Conservation (phyloP, 1,140 invertebrate genomes). For the Drosophila melanica region DNA sequence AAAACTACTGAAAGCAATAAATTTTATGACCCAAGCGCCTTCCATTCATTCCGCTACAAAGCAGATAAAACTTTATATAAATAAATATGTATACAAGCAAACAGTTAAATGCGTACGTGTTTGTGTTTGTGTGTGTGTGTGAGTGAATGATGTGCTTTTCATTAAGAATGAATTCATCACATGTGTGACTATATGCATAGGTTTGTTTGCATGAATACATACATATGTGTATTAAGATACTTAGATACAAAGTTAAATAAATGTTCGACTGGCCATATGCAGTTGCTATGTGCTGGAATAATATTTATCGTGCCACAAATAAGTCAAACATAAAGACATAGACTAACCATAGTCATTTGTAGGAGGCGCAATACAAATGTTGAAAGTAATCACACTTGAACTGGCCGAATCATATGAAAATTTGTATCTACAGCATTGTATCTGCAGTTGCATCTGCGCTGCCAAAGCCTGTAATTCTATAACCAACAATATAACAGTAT, state of each 20-base stretch:
- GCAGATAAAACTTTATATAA: conserved; percentile 64
- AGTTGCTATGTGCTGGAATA: conserved; percentile 22
- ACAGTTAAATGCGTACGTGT: conserved; percentile 12
- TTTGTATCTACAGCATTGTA: conserved; percentile 8
- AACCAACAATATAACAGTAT: conserved; percentile 45
- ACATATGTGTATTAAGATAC: conserved; percentile 11
- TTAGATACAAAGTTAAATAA: conserved; percentile 14
- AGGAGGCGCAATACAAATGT: conserved; percentile 3
- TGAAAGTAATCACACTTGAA: conserved; percentile 4
- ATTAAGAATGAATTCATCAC: conserved; percentile 75
- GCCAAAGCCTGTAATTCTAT: too few relatives aligned
- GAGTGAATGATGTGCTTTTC: conserved; percentile 55
- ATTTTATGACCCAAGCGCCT: conserved; percentile 69
- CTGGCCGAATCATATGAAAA: conserved; percentile 4
- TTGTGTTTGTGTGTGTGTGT: not conserved
- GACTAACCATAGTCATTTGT: conserved; percentile 11
- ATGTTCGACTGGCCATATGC: conserved; percentile 15
- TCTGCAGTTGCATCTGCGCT: conserved; percentile 5
- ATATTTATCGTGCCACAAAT: conserved; percentile 25
- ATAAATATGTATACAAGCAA: conserved; percentile 32
- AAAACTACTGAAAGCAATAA: conserved; percentile 64
- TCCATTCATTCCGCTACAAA: conserved; percentile 70
- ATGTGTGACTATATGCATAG: conserved; percentile 22
- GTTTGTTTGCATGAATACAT: conserved; percentile 34
- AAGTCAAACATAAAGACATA: conserved; percentile 1